phyloP scores from a whole-genome alignment of 2,113 vertebrate genomes.

The Bungarus multicinctus region DNA sequence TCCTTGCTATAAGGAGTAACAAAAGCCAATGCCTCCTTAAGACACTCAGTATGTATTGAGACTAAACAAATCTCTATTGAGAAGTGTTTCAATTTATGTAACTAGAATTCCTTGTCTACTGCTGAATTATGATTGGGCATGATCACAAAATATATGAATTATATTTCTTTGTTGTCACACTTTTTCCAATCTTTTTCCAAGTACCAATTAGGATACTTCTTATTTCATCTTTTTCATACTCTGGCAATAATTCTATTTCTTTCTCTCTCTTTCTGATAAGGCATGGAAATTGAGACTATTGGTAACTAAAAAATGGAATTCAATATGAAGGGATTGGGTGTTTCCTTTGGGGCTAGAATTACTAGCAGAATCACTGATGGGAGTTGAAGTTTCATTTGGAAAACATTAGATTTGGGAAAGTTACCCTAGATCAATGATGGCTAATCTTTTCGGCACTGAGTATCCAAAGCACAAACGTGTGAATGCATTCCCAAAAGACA shows the following conservation, averaged over 20 bases:
- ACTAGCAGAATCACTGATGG: background rate
- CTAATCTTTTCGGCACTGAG: no score
- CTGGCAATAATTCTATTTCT: background rate
- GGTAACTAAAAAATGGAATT: background rate
- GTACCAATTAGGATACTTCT: background rate
- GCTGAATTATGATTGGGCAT: background rate
- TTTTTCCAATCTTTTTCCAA: background rate
- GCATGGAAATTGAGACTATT: background rate
- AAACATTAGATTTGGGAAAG: background rate
- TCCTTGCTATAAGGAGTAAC: background rate
- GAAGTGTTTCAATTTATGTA: background rate
- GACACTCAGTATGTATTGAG: background rate
- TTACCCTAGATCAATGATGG: background rate
- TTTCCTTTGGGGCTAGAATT: background rate
- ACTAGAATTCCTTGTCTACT: background rate
- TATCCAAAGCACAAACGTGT: no score
- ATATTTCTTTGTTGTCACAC: background rate
- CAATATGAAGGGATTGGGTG: background rate
- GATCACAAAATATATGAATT: background rate
- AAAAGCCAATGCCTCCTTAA: background rate
- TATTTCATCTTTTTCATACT: background rate
- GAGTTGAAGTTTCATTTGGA: background rate
- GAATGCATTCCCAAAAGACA: no score
- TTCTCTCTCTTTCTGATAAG: background rate
- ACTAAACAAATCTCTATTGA: background rate